Base-by-base conservation (phyloP, 2,113 vertebrate genomes). In the Ptilonorhynchus violaceus region DNA sequence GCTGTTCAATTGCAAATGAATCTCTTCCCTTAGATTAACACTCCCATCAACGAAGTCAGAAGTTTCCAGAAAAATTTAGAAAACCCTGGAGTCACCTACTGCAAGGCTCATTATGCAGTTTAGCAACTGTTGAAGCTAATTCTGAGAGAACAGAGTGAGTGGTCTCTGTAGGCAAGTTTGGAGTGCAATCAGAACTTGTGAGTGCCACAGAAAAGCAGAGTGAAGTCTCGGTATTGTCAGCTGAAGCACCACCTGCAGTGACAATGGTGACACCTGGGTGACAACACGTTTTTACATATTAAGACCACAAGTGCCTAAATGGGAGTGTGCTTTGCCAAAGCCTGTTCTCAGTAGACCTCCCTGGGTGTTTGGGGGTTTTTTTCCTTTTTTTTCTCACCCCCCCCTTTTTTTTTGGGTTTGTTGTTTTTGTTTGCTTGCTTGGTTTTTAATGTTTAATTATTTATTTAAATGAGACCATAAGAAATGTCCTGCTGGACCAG, bases 11-110 rank as follows among this genome's bases (percentile, higher is more conserved):
- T 84, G 59, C 47, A 89, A 91, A 89, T 56, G 13, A 62, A 83
- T 47, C 85, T 96, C 67, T 35, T 76, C 66, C 77, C 56, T 81
- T 69, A 91, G 42, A 33, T 59, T 85, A 93, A 69, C 64, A 16
- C 28, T 68, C 39, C 20, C 77, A 95, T 37, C 92, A 60, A 58
- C 25, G 18, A 67, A 53, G 10, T 58, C 15, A 35, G 67, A 66
- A 78, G n/a, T 47, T 80, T 91, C 42, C 46, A 86, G 79, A 72
- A 81, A 88, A 77, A 83, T n/a, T n/a, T 39, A 47, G 49, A 53
- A 59, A 78, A 50, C 64, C 64, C 68, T 66, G 11, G 58, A 75
- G 72, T 75, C 80, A 37, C 24, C 68, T 30, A n/a, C 52, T 15
- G 15, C 53, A 76, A 80, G 33, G 42, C 27, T 59, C 25, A 31